Percentiles rank a stretch among this genome's conserved stretches.
These are phyloP conservation scores for Sinodicranocentrus sp. DNA, from an alignment of 2,888 invertebrate genomes.

Conservation along the genomic window DNA sequence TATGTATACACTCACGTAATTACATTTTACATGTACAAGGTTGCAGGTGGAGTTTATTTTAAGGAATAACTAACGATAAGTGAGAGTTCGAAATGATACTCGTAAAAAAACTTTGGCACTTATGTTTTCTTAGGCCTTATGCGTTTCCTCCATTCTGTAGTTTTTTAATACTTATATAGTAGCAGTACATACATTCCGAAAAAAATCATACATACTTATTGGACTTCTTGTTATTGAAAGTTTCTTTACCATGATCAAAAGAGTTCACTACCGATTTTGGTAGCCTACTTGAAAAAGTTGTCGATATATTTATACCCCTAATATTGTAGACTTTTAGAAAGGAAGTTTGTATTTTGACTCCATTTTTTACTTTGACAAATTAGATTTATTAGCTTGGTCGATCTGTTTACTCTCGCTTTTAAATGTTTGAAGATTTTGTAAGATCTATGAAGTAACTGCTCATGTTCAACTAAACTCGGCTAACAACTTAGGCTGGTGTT, in stretches of 20 bases:
- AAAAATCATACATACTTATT: background rate
- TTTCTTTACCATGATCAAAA: background rate
- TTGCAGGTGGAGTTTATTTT: conserved; percentile 38
- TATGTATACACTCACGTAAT: background rate
- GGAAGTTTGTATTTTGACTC: background rate
- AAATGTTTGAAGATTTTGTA: no score
- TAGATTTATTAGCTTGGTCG: conserved; percentile 40
- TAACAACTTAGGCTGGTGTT: no score
- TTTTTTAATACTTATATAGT: background rate
- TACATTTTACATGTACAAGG: conserved; percentile 1
- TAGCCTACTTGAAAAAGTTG: background rate
- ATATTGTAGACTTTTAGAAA: background rate
- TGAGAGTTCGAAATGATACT: conserved; percentile 36
- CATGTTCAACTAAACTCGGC: no score
- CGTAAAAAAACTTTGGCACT: conserved; percentile 60
- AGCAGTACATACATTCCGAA: conserved; percentile 3
- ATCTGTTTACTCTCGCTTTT: conserved; percentile 21
- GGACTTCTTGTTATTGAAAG: background rate
- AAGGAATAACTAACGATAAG: conserved; percentile 10
- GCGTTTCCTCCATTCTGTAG: conserved; percentile 16
- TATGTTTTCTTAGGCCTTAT: conserved; percentile 59
- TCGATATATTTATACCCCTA: background rate
- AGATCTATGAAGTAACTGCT: no score
- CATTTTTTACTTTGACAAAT: conserved; percentile 34
- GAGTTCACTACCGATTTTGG: no score